Base-by-base conservation (phyloP, 2,888 invertebrate species). In the Monoplex corrugatus region DNA sequence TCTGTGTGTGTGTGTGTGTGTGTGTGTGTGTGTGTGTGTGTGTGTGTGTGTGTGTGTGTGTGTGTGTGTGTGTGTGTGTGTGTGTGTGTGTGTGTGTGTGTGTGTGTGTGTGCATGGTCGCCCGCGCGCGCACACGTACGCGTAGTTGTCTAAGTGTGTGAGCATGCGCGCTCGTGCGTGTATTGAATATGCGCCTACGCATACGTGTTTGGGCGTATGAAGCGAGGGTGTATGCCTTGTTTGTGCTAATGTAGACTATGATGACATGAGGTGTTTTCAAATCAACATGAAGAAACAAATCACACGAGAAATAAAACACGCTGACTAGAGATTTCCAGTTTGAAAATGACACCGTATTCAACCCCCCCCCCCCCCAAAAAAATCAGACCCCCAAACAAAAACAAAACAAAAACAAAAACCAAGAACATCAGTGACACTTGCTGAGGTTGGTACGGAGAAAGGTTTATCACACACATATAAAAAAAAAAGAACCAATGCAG, bases 221-320 rank as follows among this genome's bases (percentile, higher is more conserved):
- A 40, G 16, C 19, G 16, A 57, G 16, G 3, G 28, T 40, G 40
- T 28, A 13, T 8, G 78, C 23, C n/a, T 80, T 28, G 32, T 43
- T 23, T 80, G 43, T 43, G 28, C 23, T 10, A 40, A 43, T 23
- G 43, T 19, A 43, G 78, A 40, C 28, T 40, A 43, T 43, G 43
- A 80, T 80, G 2, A 43, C 23, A 43, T 80, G 78, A 80, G 78
- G 78, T 80, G 78, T 80, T 28, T 8, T 40, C 84, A 84, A 57
- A 84, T 10, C 1, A 28, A 45, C 28, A n/a, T 10, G 19, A 13
- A 45, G n/a, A n/a, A 72, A 72, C 72, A 72, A 32, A 72, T 72
- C 72, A 32, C 63, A 16, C 63, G 19, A 23, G 6, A 68, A 68
- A 72, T 3, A 75, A 19, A 78, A 40, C 40, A 40, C 23, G 28